A percentile compares a stretch with the other conserved stretches of the same genome.
phyloP scores from a whole-genome alignment of 2,888 invertebrate species.

The Spilarctia lutea region DNA sequence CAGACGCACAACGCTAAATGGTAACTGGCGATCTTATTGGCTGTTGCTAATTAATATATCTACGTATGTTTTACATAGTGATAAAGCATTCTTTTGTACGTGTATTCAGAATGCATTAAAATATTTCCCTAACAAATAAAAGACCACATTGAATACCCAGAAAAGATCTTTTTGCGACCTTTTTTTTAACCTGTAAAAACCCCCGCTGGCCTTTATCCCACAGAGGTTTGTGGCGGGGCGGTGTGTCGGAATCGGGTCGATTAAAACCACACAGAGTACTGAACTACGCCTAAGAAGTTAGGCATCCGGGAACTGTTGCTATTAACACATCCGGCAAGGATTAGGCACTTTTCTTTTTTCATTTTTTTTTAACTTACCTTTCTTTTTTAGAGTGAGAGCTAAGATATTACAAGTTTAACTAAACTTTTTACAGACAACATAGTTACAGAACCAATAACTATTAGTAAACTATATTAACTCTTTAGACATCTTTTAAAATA shows the following conservation, averaged over 20 bases:
- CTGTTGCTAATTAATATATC: constrained; percentile 43
- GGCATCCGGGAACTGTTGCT: no score
- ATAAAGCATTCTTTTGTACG: not conserved
- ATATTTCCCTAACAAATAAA: not conserved
- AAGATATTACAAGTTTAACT: not conserved
- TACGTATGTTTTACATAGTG: constrained; percentile 21
- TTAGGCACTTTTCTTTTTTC: no score
- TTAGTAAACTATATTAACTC: not conserved
- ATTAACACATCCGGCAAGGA: no score
- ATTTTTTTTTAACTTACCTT: no score
- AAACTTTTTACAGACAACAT: not conserved
- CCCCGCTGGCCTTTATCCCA: no score
- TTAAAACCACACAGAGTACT: no score
- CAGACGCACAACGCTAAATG: constrained; percentile 31
- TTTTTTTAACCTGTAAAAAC: no score
- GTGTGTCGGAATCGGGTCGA: no score
- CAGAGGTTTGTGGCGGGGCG: no score
- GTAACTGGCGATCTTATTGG: constrained; percentile 35
- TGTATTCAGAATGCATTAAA: not conserved
- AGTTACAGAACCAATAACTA: not conserved
- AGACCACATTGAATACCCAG: not conserved
- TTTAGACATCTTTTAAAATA: not conserved
- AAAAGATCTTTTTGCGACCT: not conserved
- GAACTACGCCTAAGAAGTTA: no score
- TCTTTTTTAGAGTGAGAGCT: not conserved